Evolutionary conservation across 2,797 vertebrate species (phyloP).

Genomic region (Streptopelia turtur): DNA sequence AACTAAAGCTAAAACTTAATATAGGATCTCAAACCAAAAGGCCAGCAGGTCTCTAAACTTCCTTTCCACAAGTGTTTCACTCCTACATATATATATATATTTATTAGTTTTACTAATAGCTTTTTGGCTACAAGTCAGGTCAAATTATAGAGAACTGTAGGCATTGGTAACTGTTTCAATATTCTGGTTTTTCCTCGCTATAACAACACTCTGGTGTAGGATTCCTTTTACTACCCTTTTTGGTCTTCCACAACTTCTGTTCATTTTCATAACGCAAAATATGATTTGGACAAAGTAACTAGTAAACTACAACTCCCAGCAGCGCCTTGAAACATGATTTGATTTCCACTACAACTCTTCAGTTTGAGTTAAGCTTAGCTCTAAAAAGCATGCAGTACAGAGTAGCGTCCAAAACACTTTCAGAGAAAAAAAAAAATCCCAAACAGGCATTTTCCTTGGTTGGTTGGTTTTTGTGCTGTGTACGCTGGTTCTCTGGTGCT

Average conservation of each 20-base stretch:
- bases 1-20: not conserved
- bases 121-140: not conserved
- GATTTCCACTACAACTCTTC: not conserved
- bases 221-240: not conserved
- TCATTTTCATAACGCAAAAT: not conserved
- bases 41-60: not conserved
- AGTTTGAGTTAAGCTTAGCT: not conserved
- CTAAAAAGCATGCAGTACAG: not conserved
- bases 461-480: not conserved
- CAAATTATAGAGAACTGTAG: not conserved
- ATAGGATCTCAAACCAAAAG: not conserved
- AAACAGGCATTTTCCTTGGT: not conserved
- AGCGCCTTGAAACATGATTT: rapidly evolving
- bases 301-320: not conserved
- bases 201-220: not conserved
- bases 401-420: not conserved
- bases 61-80: not conserved
- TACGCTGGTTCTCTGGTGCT: not conserved
- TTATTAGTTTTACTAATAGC: not conserved
- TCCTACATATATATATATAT: no score
- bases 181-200: not conserved
- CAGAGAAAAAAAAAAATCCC: not conserved
- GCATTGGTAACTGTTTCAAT: not conserved
- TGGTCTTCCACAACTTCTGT: rapidly evolving
- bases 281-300: not conserved